Evolutionary conservation across 2,888 invertebrate species (phyloP).

Genomic region (Ophion costatus): DNA sequence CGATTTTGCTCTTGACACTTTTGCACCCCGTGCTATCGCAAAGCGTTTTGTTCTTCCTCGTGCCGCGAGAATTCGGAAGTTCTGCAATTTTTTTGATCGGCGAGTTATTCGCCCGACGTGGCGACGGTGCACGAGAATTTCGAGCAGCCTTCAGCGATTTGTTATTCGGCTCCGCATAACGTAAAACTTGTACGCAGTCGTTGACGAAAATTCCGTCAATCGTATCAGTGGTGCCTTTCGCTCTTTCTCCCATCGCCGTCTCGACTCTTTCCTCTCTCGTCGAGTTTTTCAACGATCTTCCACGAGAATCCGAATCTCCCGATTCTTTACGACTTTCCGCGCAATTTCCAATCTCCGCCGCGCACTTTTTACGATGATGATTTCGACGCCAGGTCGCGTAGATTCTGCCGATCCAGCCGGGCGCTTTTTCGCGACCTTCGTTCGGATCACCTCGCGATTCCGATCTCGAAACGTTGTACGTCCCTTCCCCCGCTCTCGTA

Average conservation of each 20-base stretch:
- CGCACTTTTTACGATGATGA: slow-evolving; percentile 38
- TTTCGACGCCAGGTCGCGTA: slow-evolving; percentile 41
- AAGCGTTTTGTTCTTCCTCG: slow-evolving; percentile 42
- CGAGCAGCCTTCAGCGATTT: slow-evolving; percentile 23
- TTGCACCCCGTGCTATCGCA: slow-evolving; percentile 56
- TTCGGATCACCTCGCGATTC: slow-evolving; percentile 16
- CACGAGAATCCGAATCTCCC: background rate
- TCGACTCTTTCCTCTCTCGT: background rate
- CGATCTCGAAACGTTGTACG: slow-evolving; percentile 28
- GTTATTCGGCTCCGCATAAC: slow-evolving; percentile 30
- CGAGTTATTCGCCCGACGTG: slow-evolving; percentile 17
- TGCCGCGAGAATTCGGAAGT: background rate
- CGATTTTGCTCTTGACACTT: slow-evolving; percentile 54
- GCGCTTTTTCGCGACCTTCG: slow-evolving; percentile 7
- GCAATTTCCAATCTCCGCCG: background rate
- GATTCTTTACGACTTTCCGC: slow-evolving; percentile 15
- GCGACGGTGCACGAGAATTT: slow-evolving; percentile 32
- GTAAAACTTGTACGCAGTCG: slow-evolving; percentile 35
- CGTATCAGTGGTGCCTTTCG: slow-evolving; percentile 1
- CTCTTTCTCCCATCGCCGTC: background rate
- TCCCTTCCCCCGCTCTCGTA: slow-evolving; percentile 7
- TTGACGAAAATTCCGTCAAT: slow-evolving; percentile 34
- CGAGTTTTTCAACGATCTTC: slow-evolving; percentile 28
- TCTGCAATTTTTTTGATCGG: slow-evolving; percentile 7
- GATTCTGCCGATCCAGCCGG: slow-evolving; percentile 45